Base-by-base conservation (phyloP, 2,113 vertebrate genomes). In the Psittacus erithacus region DNA sequence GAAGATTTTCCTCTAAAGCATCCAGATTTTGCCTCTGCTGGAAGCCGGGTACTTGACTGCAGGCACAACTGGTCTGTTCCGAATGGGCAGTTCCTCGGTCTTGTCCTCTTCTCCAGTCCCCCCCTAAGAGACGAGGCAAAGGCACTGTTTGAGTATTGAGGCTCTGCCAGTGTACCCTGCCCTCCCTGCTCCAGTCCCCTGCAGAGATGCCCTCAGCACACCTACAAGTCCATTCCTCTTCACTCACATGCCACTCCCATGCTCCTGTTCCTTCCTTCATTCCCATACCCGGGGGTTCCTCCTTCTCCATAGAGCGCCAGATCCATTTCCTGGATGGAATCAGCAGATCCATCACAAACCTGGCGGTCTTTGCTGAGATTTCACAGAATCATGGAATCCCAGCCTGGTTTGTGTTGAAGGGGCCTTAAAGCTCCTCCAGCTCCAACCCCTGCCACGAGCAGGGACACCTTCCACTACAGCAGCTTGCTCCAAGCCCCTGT, bases 1-100 rank as follows among this genome's bases (percentile, higher is more conserved):
- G 14, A 95, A 97, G 95, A 82, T 92, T 97, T 95, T 89, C 91
- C 86, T 82, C 81, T 76, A 79, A 92, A 89, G 77, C 62, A 92
- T 92, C 90, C 93, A 96, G 38, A 94, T 88, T 65, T 82, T 29
- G 64, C 52, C 86, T 81, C 65, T 92, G 44, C 63, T 91, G 74
- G 77, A 87, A 90, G 87, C 83, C 0, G 41, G 88, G 88, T 87
- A 53, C 81, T 91, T 71, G 73, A 84, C 71, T 75, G 41, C 65
- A 95, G 86, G 86, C 92, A 91, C 69, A 69, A 17, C 65, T 68
- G 83, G 4, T 76, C 86, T 89, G 59, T 69, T 95, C 73, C 88
- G 93, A 74, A 73, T 41, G 84, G 83, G 83, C 60, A 91, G 69
- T 33, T 92, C 55, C 43, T 89, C 46, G 18, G 39, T 60, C 52